phyloP scores from a whole-genome alignment of 2,888 invertebrate species.

The Leptinotarsa peninsularis region DNA sequence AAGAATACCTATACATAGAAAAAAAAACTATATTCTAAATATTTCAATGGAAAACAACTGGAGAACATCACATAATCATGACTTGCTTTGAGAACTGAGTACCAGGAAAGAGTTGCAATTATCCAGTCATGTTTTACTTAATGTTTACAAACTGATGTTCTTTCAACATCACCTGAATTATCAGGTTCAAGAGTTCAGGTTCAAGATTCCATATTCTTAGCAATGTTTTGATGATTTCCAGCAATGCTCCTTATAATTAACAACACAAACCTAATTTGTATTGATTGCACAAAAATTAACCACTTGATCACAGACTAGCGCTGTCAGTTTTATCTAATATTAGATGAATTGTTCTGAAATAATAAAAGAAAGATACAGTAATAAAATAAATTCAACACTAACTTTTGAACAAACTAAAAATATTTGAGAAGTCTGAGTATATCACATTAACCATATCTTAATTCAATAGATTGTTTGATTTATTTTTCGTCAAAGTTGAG shows the following conservation, averaged over 20 bases:
- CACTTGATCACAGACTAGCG: slow-evolving; percentile 36
- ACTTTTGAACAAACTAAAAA: neutral
- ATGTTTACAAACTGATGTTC: no score
- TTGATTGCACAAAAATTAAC: slow-evolving; percentile 35
- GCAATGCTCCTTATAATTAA: neutral
- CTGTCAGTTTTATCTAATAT: slow-evolving; percentile 23
- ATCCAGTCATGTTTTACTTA: no score
- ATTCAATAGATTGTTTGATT: slow-evolving; percentile 39
- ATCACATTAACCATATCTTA: slow-evolving; percentile 45
- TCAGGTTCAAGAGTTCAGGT: no score
- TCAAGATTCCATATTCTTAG: no score
- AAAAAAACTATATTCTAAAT: slow-evolving; percentile 5
- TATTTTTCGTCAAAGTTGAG: slow-evolving; percentile 28
- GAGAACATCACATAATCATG: neutral
- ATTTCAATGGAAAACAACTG: neutral
- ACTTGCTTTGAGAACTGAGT: no score
- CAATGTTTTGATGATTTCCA: slow-evolving; percentile 1
- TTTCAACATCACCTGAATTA: neutral
- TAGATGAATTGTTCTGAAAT: neutral
- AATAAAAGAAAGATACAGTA: neutral
- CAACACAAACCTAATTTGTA: neutral
- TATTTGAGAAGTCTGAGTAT: slow-evolving; percentile 36
- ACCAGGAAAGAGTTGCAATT: no score
- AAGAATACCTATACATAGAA: slow-evolving; percentile 11
- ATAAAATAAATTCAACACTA: neutral